These are phyloP conservation scores for Lomographa bimaculata DNA, from an alignment of 2,888 invertebrate species.

Conservation along the genomic window DNA sequence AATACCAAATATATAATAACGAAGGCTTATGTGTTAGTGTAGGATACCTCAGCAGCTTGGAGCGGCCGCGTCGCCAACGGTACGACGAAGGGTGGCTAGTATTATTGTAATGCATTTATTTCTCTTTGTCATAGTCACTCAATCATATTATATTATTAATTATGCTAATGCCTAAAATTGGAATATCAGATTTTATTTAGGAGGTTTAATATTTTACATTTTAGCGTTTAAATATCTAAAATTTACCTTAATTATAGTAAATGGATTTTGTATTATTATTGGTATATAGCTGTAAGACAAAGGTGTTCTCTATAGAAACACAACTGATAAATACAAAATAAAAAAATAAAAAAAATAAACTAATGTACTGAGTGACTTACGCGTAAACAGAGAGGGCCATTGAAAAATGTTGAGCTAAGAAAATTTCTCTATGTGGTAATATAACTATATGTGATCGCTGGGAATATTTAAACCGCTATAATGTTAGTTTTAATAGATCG, in stretches of 20 bases:
- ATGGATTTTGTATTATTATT: slow-evolving; percentile 82
- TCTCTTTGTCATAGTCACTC: slow-evolving; percentile 81
- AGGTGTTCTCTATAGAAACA: slow-evolving; percentile 79
- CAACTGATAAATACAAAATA: slow-evolving; percentile 79
- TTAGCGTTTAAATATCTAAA: slow-evolving; percentile 83
- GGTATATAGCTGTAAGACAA: slow-evolving; percentile 81
- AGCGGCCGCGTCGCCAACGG: slow-evolving; percentile 56
- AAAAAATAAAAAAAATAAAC: slow-evolving; percentile 38
- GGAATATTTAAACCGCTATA: slow-evolving; percentile 80
- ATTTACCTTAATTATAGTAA: slow-evolving; percentile 83
- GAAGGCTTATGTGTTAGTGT: slow-evolving; percentile 74
- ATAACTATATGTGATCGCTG: slow-evolving; percentile 80
- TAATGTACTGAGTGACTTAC: slow-evolving; percentile 82
- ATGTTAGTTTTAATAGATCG: slow-evolving; percentile 72
- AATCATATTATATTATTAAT: slow-evolving; percentile 79
- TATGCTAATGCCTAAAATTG: slow-evolving; percentile 82
- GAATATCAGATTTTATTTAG: slow-evolving; percentile 84
- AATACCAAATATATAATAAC: slow-evolving; percentile 81
- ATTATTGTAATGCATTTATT: slow-evolving; percentile 83
- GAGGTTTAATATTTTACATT: slow-evolving; percentile 84
- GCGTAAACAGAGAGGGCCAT: slow-evolving; percentile 84
- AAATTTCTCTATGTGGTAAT: slow-evolving; percentile 82
- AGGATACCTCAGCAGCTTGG: slow-evolving; percentile 77
- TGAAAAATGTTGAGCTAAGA: slow-evolving; percentile 82
- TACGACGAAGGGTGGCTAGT: slow-evolving; percentile 75